Evolutionary conservation across 2,888 invertebrate species (phyloP).

Genomic region (Eristalis intricaria): DNA sequence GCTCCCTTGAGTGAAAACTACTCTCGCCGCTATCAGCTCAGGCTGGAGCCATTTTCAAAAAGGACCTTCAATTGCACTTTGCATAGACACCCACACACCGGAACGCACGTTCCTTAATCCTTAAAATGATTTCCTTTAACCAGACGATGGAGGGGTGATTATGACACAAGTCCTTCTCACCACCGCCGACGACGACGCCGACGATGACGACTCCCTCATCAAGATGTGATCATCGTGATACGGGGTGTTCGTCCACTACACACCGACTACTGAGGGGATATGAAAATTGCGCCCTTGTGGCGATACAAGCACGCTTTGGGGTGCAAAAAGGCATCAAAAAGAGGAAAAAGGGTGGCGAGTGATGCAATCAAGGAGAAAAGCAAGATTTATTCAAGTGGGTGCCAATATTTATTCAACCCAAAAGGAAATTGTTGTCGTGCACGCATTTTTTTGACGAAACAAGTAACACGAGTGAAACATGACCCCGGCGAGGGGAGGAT

Average conservation of each 20-base stretch:
- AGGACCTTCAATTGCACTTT: constrained; percentile 42
- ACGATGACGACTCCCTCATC: constrained; percentile 50
- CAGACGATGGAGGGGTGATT: constrained; percentile 46
- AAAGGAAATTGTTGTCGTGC: constrained; percentile 60
- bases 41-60: constrained; percentile 29
- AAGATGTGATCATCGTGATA: constrained; percentile 64
- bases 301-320: not conserved
- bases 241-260: constrained; percentile 39
- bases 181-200: too few species aligned
- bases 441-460: constrained; percentile 54
- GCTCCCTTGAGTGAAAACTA: constrained; percentile 36
- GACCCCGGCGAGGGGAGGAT: not conserved
- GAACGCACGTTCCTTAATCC: constrained; percentile 55
- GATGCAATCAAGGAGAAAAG: constrained; percentile 43
- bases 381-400: constrained; percentile 66
- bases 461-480: not conserved
- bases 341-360: constrained; percentile 9
- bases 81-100: not conserved
- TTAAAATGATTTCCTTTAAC: constrained; percentile 28
- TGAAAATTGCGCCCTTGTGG: not conserved
- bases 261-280: not conserved
- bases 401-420: constrained; percentile 61
- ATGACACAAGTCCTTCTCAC: constrained; percentile 29
- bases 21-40: constrained; percentile 26
- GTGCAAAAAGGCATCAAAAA: constrained; percentile 22